These are phyloP conservation scores for Spinus olivaceus DNA, from an alignment of 2,797 vertebrate species.

Conservation along the genomic window DNA sequence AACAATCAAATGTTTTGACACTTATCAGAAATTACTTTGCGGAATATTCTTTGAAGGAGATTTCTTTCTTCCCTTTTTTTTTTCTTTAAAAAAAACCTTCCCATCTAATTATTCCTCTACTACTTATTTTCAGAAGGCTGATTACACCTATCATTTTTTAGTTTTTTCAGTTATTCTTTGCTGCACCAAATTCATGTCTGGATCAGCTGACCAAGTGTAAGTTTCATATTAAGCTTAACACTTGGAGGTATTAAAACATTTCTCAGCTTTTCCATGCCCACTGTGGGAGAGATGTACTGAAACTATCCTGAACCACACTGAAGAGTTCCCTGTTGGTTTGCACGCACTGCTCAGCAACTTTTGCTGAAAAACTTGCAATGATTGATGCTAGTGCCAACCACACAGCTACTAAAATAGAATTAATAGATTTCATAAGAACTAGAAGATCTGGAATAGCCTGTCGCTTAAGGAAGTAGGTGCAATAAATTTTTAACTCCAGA, in stretches of 20 bases:
- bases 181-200: not conserved
- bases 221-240: not conserved
- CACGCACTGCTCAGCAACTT: not conserved
- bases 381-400: not conserved
- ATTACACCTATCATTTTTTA: not conserved
- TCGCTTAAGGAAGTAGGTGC: not conserved
- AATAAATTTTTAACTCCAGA: not conserved
- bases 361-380: not conserved
- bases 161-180: not conserved
- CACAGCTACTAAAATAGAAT: not conserved
- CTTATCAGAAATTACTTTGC: not conserved
- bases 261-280: accelerated
- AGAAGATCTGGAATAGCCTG: not conserved
- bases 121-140: not conserved
- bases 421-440: slow-evolving; percentile 27
- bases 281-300: not conserved
- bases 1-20: not conserved
- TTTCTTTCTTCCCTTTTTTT: not conserved
- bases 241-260: not conserved
- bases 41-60: not conserved
- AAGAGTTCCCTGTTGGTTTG: not conserved
- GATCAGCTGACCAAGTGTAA: not conserved
- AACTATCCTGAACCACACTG: not conserved
- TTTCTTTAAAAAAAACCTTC: not conserved
- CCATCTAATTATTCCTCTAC: not conserved